Evolutionary conservation across 1,140 invertebrate species (phyloP).

Genomic region (Streblospio benedicti): DNA sequence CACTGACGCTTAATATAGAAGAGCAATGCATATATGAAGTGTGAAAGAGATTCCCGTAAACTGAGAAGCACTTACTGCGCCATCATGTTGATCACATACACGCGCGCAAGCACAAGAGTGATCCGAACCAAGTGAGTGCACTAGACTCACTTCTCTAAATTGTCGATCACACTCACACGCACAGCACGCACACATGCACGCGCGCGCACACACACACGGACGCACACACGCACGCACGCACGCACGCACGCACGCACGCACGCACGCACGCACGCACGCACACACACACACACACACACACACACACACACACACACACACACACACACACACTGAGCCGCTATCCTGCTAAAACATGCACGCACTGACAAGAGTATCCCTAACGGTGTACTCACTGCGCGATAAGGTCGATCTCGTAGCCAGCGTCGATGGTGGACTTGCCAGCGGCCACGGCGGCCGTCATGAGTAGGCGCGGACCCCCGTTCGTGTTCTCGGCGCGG

Average conservation of each 20-base stretch:
- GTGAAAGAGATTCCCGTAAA: too few relatives aligned
- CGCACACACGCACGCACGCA: neutral
- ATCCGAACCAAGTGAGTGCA: too few relatives aligned
- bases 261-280: slow-evolving; percentile 10
- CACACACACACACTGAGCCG: neutral
- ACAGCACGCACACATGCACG: neutral
- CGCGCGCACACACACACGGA: neutral
- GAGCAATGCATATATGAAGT: too few relatives aligned
- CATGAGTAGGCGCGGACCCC: slow-evolving; percentile 61
- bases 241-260: neutral
- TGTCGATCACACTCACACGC: too few relatives aligned
- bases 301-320: slow-evolving; percentile 2
- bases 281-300: slow-evolving; percentile 12
- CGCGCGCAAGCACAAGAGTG: too few relatives aligned
- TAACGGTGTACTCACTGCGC: slow-evolving; percentile 2
- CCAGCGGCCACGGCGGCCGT: slow-evolving; percentile 93
- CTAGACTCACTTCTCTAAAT: too few relatives aligned
- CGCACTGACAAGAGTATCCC: neutral
- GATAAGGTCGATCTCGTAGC: neutral
- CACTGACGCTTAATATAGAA: too few relatives aligned
- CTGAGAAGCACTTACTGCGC: too few relatives aligned
- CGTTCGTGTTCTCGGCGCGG: too few relatives aligned
- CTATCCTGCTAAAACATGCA: neutral
- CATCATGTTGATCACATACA: too few relatives aligned
- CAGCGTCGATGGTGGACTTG: slow-evolving; percentile 7